Evolutionary conservation across 2,888 invertebrate genomes (phyloP).

Genomic region (Chorisops tibialis): DNA sequence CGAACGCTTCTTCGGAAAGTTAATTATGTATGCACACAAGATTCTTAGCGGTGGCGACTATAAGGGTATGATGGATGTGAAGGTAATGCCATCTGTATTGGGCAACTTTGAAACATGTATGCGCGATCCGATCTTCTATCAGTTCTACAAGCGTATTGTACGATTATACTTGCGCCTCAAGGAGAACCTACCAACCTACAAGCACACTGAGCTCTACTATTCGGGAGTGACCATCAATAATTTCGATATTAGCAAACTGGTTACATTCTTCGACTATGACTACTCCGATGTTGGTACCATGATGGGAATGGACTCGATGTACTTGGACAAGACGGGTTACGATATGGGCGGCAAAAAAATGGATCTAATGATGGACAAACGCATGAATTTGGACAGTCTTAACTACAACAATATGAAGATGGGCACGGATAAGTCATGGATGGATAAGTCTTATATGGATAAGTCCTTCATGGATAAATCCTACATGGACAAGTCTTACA

Average conservation of each 20-base stretch:
- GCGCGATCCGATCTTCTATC: slow-evolving; percentile 69
- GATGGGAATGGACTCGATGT: slow-evolving; percentile 5
- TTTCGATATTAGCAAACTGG: slow-evolving; percentile 62
- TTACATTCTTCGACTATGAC: slow-evolving; percentile 67
- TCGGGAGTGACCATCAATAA: slow-evolving; percentile 63
- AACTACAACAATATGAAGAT: background rate
- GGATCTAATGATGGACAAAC: too few species aligned
- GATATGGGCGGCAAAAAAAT: background rate
- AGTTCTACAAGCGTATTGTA: slow-evolving; percentile 61
- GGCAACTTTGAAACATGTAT: slow-evolving; percentile 63
- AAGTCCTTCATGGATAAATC: background rate
- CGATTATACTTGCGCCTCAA: slow-evolving; percentile 61
- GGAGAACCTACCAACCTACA: slow-evolving; percentile 59
- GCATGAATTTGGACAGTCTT: background rate
- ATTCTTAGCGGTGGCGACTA: slow-evolving; percentile 36
- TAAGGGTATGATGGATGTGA: background rate
- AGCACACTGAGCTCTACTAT: slow-evolving; percentile 58
- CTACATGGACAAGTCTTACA: background rate
- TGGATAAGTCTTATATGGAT: background rate
- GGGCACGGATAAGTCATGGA: background rate
- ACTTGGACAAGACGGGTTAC: background rate
- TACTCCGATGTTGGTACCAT: slow-evolving; percentile 60
- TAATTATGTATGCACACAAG: slow-evolving; percentile 12
- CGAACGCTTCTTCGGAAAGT: slow-evolving; percentile 12
- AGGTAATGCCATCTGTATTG: slow-evolving; percentile 57